These are phyloP conservation scores for Belgica antarctica DNA, from an alignment of 2,888 invertebrate species.

Conservation along the genomic window DNA sequence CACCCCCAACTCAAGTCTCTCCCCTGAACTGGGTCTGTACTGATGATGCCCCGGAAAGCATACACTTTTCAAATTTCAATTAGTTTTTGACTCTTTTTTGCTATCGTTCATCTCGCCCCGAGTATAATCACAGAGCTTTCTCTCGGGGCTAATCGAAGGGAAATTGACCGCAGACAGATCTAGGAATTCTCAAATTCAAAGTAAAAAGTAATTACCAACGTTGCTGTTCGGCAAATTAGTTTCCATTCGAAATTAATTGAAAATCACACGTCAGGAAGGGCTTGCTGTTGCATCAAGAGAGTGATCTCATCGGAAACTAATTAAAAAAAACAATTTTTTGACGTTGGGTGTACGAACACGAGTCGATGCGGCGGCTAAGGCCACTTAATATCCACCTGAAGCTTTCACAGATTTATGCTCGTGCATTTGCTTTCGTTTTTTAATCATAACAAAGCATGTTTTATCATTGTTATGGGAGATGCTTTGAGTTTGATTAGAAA, in stretches of 20 bases:
- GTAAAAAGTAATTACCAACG: not conserved
- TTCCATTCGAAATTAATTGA: not conserved
- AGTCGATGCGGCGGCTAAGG: no score
- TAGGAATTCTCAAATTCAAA: not conserved
- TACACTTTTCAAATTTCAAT: constrained; percentile 25
- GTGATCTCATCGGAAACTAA: not conserved
- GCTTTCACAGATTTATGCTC: not conserved
- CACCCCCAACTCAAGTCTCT: not conserved
- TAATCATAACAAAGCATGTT: constrained; percentile 2
- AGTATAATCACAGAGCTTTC: not conserved
- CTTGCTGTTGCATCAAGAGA: not conserved
- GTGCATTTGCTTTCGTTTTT: not conserved
- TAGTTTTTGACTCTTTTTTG: constrained; percentile 28
- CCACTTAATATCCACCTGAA: not conserved
- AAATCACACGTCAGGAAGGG: not conserved
- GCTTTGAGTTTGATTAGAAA: not conserved
- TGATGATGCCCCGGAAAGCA: constrained; percentile 11
- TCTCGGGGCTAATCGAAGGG: not conserved
- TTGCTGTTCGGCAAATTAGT: not conserved
- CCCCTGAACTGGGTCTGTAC: not conserved
- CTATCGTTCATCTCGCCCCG: not conserved
- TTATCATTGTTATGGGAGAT: not conserved
- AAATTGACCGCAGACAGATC: not conserved
- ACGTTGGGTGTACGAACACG: no score
- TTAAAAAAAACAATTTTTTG: not conserved